phyloP scores from a whole-genome alignment of 2,113 vertebrate genomes.

The Scopus umbretta region DNA sequence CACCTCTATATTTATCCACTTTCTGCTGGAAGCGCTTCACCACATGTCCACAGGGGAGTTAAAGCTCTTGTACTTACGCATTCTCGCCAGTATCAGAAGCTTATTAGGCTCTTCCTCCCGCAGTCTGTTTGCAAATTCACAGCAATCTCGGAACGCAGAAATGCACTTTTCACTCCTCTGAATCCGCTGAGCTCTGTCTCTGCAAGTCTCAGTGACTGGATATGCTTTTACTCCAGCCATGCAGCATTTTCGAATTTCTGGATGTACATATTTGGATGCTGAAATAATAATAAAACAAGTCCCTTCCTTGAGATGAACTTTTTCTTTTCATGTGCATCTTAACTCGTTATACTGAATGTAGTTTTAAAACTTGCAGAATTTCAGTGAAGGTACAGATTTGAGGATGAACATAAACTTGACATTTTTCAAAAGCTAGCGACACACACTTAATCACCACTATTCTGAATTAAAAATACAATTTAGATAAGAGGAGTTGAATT shows the following conservation, averaged over 20 bases:
- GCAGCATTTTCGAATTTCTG: slow-evolving; percentile 53
- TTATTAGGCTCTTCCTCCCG: background rate
- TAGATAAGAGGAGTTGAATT: background rate
- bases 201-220: slow-evolving; percentile 68
- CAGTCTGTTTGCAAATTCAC: slow-evolving; percentile 36
- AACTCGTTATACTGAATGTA: background rate
- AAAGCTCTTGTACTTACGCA: slow-evolving; percentile 69
- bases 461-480: background rate
- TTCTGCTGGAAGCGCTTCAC: background rate
- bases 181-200: background rate
- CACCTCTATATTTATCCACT: background rate
- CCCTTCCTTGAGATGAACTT: background rate
- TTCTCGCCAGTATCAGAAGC: slow-evolving; percentile 63
- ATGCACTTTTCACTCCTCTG: background rate
- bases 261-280: slow-evolving; percentile 46
- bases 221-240: slow-evolving; percentile 47
- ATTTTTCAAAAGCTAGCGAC: background rate
- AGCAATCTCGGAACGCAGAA: slow-evolving; percentile 72
- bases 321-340: background rate
- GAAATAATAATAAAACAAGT: background rate
- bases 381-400: background rate
- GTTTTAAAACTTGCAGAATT: background rate
- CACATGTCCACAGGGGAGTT: background rate
- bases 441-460: background rate
- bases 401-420: background rate